A percentile compares a stretch with the other conserved stretches of the same genome.
Evolutionary conservation across 2,888 invertebrate genomes (phyloP).

Genomic region (Eupithecia pulchellata): DNA sequence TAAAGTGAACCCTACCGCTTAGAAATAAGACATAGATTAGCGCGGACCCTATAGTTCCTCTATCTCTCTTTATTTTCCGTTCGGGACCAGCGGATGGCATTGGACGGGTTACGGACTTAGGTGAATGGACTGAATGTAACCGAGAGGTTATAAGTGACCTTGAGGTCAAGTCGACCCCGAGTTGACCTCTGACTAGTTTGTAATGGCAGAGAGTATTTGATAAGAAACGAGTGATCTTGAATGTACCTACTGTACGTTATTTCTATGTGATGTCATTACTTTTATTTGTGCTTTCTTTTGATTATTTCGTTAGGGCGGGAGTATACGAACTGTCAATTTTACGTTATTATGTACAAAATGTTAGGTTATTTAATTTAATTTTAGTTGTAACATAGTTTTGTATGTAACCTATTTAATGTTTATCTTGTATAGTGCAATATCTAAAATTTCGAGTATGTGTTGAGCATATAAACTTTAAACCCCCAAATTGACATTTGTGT

Average conservation of each 20-base stretch:
- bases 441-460: background rate
- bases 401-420: conserved; percentile 26
- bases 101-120: conserved; percentile 12
- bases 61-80: conserved; percentile 50
- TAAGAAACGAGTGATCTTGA: conserved; percentile 44
- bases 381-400: conserved; percentile 24
- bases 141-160: conserved; percentile 9
- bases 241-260: conserved; percentile 35
- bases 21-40: conserved; percentile 42
- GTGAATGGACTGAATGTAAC: conserved; percentile 5
- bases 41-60: conserved; percentile 54
- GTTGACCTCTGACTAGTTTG: conserved; percentile 18
- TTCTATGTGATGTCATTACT: conserved; percentile 31
- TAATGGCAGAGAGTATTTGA: conserved; percentile 22
- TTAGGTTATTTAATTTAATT: conserved; percentile 53
- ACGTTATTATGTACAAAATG: conserved; percentile 54
- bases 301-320: conserved; percentile 30
- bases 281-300: conserved; percentile 26
- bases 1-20: conserved; percentile 58
- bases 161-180: conserved; percentile 16
- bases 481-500: conserved; percentile 14
- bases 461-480: background rate
- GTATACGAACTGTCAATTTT: conserved; percentile 55
- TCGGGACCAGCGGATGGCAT: conserved; percentile 38
- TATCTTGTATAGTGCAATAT: conserved; percentile 31